Evolutionary conservation across 2,888 invertebrate species (phyloP), one percentile per base, ranked within the genome.

Genomic region (Chalcis sispes): DNA sequence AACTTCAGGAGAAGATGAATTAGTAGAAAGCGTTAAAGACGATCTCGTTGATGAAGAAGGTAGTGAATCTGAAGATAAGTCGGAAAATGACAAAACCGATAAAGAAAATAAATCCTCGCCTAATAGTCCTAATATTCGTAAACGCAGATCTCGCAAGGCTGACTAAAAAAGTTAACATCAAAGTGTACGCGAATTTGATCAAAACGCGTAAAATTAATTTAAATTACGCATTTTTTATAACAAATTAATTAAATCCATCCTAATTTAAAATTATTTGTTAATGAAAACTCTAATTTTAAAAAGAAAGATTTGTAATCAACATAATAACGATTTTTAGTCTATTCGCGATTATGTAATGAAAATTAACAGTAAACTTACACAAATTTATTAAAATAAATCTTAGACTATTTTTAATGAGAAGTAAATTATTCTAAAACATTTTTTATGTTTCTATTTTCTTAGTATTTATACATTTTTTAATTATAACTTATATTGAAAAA

Each of bases 121-220:
- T 25, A 87, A 86, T 82, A 92, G 92, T 87, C 90, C 91, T 5
- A 90, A 90, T 84, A 91, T 93, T 77, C 93, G 94, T 87, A 94
- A 94, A 89, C 93, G 95, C 78, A 93, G 94, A 87, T 90, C 94
- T 64, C 90, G 94, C 84, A 94, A 94, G 90, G 94, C 92, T 62
- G 93, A 94, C 87, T 94, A 91, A 46, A n/a, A 59, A 46, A 18
- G 15, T 64, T 48, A 8, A 15, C 13, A 27, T 25, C 61, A 29
- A 59, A 36, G 20, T 8, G 56, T 8, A 56, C 32, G 40, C 36
- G 7, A 59, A 59, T 23, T 13, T 25, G 25, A 59, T 36, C 67
- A 18, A 40, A 1, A 40, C 42, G 61, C 52, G 32, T 5, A 4
- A 36, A n/a, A 20, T 42, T 62, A 27, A 52, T 52, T 52, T 73